These are phyloP conservation scores for Heloderma charlesbogerti DNA, from an alignment of 2,113 vertebrate species.

Conservation along the genomic window DNA sequence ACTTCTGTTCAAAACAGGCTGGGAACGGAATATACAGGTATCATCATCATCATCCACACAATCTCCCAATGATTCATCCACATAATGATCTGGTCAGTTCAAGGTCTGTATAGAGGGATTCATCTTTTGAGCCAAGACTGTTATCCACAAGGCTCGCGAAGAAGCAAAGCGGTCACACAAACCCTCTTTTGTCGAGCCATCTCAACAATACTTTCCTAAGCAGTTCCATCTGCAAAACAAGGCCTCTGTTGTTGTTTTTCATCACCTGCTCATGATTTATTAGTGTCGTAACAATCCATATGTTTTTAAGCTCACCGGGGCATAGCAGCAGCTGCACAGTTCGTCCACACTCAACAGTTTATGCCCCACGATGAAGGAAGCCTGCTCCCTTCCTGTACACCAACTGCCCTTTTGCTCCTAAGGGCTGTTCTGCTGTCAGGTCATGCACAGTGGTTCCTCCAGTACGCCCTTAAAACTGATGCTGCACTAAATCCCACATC, in stretches of 20 bases:
- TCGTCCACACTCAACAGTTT: not conserved
- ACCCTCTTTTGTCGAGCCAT: not conserved
- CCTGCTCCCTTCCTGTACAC: not conserved
- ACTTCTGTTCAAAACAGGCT: not conserved
- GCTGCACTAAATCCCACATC: not conserved
- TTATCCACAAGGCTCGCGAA: not conserved
- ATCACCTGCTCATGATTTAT: not conserved
- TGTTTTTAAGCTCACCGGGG: not conserved
- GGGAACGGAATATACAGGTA: not conserved
- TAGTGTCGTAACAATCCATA: not conserved
- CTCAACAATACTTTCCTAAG: not conserved
- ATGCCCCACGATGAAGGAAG: not conserved
- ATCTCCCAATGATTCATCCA: not conserved
- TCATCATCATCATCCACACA: not conserved
- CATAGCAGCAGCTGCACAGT: slow-evolving; percentile 1
- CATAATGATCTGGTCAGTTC: not conserved
- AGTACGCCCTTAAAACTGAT: not conserved
- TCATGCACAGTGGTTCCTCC: not conserved
- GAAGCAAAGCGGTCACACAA: no score
- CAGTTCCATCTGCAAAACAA: not conserved
- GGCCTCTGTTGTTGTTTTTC: not conserved
- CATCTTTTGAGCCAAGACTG: not conserved
- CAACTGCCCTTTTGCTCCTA: not conserved
- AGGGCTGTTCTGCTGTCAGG: not conserved
- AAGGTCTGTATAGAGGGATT: not conserved